Evolutionary conservation across 2,797 vertebrate species (phyloP).

Genomic region (Spatula versicolor): DNA sequence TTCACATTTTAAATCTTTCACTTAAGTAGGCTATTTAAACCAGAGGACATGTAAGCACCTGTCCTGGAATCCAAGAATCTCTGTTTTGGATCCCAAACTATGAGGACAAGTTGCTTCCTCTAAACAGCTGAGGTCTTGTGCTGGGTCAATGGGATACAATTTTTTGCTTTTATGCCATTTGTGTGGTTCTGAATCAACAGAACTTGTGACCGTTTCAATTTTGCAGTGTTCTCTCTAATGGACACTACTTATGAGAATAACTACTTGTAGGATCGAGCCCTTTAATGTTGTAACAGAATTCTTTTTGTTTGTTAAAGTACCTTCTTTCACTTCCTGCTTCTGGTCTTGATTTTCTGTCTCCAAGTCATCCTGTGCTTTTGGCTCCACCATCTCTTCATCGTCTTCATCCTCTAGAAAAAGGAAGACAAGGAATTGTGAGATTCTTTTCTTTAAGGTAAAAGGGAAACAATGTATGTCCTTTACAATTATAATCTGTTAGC

Average conservation of each 20-base stretch:
- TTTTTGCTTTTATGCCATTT: background rate
- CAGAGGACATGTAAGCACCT: constrained; percentile 23
- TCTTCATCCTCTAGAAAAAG: constrained; percentile 90
- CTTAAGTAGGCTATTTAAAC: background rate
- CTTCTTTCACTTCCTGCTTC: constrained; percentile 89
- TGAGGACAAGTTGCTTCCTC: background rate
- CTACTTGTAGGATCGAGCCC: background rate
- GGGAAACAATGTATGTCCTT: background rate
- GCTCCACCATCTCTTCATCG: constrained; percentile 90
- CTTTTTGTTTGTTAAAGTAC: constrained; percentile 53
- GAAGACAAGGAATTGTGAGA: constrained; percentile 45
- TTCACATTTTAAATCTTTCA: background rate
- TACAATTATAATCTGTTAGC: background rate
- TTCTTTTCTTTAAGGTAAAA: background rate
- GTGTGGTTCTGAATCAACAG: background rate
- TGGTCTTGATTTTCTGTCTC: constrained; percentile 90
- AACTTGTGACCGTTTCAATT: background rate
- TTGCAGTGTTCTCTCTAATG: background rate
- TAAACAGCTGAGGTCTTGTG: background rate
- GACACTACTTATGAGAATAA: background rate
- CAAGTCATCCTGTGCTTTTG: constrained; percentile 85
- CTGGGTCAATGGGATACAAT: background rate
- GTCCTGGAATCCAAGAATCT: constrained; percentile 3
- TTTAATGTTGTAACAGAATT: background rate
- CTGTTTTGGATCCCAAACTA: background rate